Percentiles rank a stretch among this genome's conserved stretches.
phyloP scores from a whole-genome alignment of 1,140 invertebrate species.

The Antheraea pernyi region DNA sequence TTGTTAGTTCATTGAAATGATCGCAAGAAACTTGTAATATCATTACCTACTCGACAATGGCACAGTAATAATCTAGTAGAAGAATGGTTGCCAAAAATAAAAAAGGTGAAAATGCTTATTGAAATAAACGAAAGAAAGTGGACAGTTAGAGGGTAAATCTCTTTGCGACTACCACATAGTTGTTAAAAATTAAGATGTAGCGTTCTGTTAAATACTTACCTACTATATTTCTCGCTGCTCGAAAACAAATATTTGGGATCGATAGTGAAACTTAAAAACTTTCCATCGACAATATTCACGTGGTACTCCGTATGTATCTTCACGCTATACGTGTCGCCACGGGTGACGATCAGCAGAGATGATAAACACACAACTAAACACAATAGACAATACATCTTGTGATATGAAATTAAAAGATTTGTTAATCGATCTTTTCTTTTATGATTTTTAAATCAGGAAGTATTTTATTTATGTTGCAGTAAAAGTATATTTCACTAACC shows the following conservation, averaged over 20 bases:
- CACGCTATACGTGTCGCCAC: conserved; percentile 47
- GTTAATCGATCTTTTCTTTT: background rate
- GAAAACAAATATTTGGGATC: conserved; percentile 78
- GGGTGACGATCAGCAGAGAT: conserved; percentile 11
- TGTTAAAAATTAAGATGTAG: too few species aligned
- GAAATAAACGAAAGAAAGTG: too few species aligned
- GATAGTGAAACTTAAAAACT: conserved; percentile 83
- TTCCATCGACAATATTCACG: conserved; percentile 78
- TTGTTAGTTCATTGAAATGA: too few species aligned
- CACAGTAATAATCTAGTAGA: too few species aligned
- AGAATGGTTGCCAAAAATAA: too few species aligned
- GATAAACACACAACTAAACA: background rate
- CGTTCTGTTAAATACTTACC: too few species aligned
- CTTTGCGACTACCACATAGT: too few species aligned
- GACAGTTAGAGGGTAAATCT: too few species aligned
- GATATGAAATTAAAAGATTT: background rate
- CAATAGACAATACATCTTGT: background rate
- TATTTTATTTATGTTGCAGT: background rate
- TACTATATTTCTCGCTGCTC: conserved; percentile 49
- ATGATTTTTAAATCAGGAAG: background rate
- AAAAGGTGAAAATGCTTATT: too few species aligned
- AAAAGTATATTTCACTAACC: background rate
- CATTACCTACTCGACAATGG: too few species aligned
- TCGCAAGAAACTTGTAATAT: too few species aligned
- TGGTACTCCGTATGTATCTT: conserved; percentile 64